Evolutionary conservation across 2,888 invertebrate genomes (phyloP).

Genomic region (Crioceris asparagi): DNA sequence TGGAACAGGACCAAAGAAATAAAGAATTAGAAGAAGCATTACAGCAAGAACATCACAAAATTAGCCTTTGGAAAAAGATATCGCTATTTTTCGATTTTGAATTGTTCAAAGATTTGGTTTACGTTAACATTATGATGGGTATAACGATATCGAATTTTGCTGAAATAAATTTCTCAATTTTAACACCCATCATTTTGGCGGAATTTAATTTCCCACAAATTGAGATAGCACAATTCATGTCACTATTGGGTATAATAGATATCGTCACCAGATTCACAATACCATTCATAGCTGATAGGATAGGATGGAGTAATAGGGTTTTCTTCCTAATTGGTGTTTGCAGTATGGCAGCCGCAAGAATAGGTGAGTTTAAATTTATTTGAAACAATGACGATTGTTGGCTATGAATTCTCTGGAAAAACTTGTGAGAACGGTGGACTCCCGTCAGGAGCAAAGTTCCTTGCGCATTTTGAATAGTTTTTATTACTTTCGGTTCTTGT

Average conservation of each 20-base stretch:
- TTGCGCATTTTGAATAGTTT: too few relatives aligned
- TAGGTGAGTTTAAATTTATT: too few relatives aligned
- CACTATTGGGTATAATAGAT: slow-evolving; percentile 55
- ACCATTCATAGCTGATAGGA: slow-evolving; percentile 57
- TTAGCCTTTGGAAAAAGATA: slow-evolving; percentile 46
- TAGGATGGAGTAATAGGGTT: slow-evolving; percentile 58
- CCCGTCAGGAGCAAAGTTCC: too few relatives aligned
- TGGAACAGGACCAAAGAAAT: slow-evolving; percentile 7
- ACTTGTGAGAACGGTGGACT: too few relatives aligned
- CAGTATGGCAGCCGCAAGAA: slow-evolving; percentile 54
- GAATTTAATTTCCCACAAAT: slow-evolving; percentile 51
- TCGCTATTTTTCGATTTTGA: slow-evolving; percentile 59
- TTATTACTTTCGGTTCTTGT: too few relatives aligned
- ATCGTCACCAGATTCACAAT: slow-evolving; percentile 53
- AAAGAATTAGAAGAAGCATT: slow-evolving; percentile 11
- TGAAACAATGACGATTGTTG: too few relatives aligned
- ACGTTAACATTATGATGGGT: slow-evolving; percentile 59
- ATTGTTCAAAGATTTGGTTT: slow-evolving; percentile 55
- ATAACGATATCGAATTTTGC: slow-evolving; percentile 60
- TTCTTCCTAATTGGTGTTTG: slow-evolving; percentile 61
- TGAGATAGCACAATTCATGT: slow-evolving; percentile 59
- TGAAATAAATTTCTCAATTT: slow-evolving; percentile 61
- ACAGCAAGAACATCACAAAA: slow-evolving; percentile 20
- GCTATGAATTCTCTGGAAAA: too few relatives aligned
- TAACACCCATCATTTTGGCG: slow-evolving; percentile 62